These are phyloP conservation scores for Enteromius afrohamiltoni DNA, from an alignment of 2,797 vertebrate species.

Conservation along the genomic window DNA sequence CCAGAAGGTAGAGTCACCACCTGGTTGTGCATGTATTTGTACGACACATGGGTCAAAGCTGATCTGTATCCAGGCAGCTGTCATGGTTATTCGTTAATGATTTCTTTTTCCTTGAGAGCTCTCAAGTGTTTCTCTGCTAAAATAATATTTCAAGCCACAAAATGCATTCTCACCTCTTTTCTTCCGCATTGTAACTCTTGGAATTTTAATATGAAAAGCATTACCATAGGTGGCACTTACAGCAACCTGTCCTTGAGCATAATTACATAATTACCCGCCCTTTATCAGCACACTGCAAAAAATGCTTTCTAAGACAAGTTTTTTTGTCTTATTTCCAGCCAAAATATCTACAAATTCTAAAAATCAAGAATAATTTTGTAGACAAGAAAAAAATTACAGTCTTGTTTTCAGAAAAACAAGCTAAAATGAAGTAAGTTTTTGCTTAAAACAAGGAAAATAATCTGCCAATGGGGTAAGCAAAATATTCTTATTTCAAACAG, in stretches of 20 bases:
- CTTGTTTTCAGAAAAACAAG: no score
- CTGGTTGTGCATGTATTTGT: constrained; percentile 36
- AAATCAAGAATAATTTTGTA: no score
- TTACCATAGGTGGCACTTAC: not conserved
- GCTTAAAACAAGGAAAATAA: no score
- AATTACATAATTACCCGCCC: constrained; percentile 18
- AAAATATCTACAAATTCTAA: no score
- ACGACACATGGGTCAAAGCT: constrained; percentile 20
- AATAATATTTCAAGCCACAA: not conserved
- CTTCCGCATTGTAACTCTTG: constrained; percentile 2
- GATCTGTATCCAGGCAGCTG: constrained; percentile 40
- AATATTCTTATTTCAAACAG: no score
- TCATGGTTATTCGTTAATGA: constrained; percentile 58
- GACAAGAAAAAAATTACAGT: no score
- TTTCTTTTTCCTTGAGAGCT: constrained; percentile 46
- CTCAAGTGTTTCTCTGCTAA: constrained; percentile 51
- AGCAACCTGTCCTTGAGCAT: constrained; percentile 26
- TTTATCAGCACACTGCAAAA: not conserved
- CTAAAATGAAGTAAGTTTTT: no score
- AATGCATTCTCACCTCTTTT: constrained; percentile 26
- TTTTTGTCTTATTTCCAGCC: no score
- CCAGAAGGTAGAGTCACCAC: constrained; percentile 28
- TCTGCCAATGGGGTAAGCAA: no score
- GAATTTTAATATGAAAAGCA: constrained; percentile 8
- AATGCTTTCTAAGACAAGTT: no score